These are phyloP conservation scores for Argopecten irradians DNA, from an alignment of 1,140 invertebrate species.

Conservation along the genomic window DNA sequence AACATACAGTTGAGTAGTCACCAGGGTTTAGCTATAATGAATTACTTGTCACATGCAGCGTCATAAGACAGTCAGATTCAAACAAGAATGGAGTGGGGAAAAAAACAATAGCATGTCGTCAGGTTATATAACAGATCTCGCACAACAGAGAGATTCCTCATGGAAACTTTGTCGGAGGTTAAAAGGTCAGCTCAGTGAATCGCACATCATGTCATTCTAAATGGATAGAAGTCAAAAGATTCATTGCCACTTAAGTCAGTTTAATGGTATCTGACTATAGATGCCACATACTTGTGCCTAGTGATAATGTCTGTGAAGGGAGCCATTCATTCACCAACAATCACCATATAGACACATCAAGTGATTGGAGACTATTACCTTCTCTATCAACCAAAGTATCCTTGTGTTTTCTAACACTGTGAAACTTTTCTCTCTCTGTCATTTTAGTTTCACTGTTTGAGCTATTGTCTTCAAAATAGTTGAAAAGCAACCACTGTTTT, in stretches of 20 bases:
- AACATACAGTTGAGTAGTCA: no score
- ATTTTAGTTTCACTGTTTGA: neutral
- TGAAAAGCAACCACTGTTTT: no score
- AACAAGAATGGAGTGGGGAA: neutral
- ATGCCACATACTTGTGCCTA: neutral
- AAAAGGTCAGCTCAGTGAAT: neutral
- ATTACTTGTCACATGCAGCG: no score
- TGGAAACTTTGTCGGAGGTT: neutral
- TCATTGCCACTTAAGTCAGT: neutral
- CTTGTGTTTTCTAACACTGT: neutral
- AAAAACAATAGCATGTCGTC: neutral
- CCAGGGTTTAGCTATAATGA: no score
- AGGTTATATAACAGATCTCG: neutral
- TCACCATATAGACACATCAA: neutral
- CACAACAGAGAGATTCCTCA: neutral
- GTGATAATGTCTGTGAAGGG: neutral
- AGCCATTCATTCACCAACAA: neutral
- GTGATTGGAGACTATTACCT: neutral
- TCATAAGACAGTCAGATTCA: neutral
- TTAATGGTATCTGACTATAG: neutral
- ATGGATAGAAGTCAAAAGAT: neutral
- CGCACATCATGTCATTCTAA: neutral
- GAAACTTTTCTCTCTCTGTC: neutral
- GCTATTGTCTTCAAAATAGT: neutral
- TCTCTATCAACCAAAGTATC: neutral